Evolutionary conservation across 2,888 invertebrate genomes (phyloP).

Genomic region (Acronicta aceris): DNA sequence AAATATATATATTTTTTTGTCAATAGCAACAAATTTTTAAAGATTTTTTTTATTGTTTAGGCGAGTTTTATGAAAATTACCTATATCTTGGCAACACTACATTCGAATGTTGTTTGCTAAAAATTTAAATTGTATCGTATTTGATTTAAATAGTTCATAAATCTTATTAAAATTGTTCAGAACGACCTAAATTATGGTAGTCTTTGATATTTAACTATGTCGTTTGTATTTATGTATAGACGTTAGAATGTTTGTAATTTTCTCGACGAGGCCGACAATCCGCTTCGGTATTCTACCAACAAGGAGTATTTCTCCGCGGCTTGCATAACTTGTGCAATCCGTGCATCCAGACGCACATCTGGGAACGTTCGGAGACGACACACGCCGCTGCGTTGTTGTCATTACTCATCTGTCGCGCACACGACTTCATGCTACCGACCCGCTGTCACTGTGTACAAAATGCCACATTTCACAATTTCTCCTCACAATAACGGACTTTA

Average conservation of each 20-base stretch:
- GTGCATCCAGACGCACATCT: constrained; percentile 81
- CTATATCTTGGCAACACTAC: constrained; percentile 33
- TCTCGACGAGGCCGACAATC: constrained; percentile 55
- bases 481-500: constrained; percentile 72
- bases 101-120: constrained; percentile 8
- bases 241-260: constrained; percentile 62
- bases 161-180: constrained; percentile 42
- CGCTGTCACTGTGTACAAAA: constrained; percentile 70
- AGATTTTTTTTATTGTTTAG: constrained; percentile 36
- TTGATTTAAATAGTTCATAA: constrained; percentile 44
- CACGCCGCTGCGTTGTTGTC: constrained; percentile 84
- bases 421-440: constrained; percentile 79
- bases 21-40: constrained; percentile 23
- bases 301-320: constrained; percentile 69
- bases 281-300: constrained; percentile 60
- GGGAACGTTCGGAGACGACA: constrained; percentile 80
- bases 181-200: constrained; percentile 25
- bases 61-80: constrained; percentile 39
- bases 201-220: constrained; percentile 35
- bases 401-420: constrained; percentile 88
- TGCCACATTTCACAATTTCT: constrained; percentile 67
- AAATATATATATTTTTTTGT: constrained; percentile 29
- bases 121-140: constrained; percentile 29
- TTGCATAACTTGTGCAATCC: constrained; percentile 81
- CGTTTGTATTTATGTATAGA: constrained; percentile 39